phyloP scores from a whole-genome alignment of 2,797 vertebrate genomes.

The Ambastaia sidthimunki region DNA sequence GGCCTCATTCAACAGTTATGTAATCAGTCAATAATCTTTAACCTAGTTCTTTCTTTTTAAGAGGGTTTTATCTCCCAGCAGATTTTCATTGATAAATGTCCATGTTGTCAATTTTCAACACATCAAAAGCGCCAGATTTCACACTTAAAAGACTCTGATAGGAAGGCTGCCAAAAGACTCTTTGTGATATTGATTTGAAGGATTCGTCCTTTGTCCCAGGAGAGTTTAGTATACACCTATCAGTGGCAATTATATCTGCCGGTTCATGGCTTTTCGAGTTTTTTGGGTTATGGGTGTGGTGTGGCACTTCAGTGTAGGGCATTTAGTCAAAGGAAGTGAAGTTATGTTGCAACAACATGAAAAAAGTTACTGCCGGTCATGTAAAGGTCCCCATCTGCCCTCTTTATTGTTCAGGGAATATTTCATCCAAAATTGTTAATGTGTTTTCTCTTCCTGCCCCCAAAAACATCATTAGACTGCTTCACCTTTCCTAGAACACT shows the following conservation, averaged over 20 bases:
- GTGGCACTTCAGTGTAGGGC: neutral
- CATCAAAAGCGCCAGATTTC: constrained; percentile 20
- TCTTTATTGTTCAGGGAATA: neutral
- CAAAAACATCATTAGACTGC: neutral
- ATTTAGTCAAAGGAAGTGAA: constrained; percentile 18
- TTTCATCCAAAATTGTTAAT: neutral
- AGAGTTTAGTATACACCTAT: neutral
- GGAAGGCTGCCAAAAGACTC: neutral
- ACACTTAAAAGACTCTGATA: constrained; percentile 16
- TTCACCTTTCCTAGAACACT: neutral
- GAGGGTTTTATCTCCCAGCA: constrained; percentile 24
- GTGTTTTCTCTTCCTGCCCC: neutral
- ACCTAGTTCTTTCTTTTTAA: constrained; percentile 32
- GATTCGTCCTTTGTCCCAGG: neutral
- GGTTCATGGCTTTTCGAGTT: neutral
- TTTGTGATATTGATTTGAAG: neutral
- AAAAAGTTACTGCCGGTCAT: neutral
- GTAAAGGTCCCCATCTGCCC: neutral
- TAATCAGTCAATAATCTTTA: constrained; percentile 48
- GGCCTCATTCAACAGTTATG: constrained; percentile 42
- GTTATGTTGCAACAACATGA: neutral
- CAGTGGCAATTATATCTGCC: neutral
- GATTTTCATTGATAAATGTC: constrained; percentile 23
- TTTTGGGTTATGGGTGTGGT: neutral
- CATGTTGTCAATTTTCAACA: constrained; percentile 19